These are phyloP conservation scores for Hetaerina titia DNA, from an alignment of 2,888 invertebrate genomes.

Conservation along the genomic window DNA sequence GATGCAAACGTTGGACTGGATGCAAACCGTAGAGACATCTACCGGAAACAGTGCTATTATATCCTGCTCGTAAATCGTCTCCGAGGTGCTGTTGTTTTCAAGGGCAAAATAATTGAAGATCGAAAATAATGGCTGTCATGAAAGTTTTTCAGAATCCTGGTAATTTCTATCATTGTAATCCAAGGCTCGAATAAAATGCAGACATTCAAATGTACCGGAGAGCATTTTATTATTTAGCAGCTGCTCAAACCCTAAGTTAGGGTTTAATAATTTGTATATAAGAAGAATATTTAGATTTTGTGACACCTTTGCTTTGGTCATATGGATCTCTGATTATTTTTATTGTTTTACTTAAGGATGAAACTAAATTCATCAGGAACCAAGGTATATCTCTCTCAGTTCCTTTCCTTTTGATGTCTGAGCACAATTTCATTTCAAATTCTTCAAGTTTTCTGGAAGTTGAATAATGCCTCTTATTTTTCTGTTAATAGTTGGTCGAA, in stretches of 20 bases:
- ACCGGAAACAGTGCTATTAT: neutral
- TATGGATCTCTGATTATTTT: conserved; percentile 45
- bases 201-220: neutral
- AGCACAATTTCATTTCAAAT: neutral
- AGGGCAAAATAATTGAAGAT: conserved; percentile 36
- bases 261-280: neutral
- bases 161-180: neutral
- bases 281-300: neutral
- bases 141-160: neutral
- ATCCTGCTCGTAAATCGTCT: neutral
- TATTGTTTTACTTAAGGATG: conserved; percentile 16
- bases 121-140: conserved; percentile 57
- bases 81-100: conserved; percentile 51
- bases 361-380: conserved; percentile 49
- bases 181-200: neutral
- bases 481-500: neutral
- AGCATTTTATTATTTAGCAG: neutral
- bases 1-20: neutral
- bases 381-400: neutral
- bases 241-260: neutral
- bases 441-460: neutral
- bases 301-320: neutral
- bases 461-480: neutral
- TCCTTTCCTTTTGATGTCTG: too few species aligned
- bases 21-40: conserved; percentile 37